Evolutionary conservation across 2,888 invertebrate species (phyloP), one percentile per base, ranked within the genome.

Genomic region (Hypolimnas misippus): DNA sequence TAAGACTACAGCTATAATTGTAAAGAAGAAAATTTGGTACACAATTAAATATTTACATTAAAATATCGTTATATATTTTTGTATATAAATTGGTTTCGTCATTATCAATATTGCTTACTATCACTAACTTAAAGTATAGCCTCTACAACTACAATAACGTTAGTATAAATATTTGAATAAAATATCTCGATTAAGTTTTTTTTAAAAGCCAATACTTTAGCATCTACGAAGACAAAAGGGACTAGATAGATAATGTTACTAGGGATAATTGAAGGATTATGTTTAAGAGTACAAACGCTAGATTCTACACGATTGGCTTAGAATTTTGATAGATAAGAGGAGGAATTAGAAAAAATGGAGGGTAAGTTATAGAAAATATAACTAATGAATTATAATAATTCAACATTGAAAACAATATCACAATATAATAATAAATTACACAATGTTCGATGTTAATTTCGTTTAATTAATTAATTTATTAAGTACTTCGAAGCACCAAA

Each of bases 11-110:
- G 59, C 88, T 90, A 90, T 87, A 82, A 85, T 89, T 91, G 90
- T 91, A 91, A 88, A 91, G 90, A 91, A 91, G 90, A 84, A 86
- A 85, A 84, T 87, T 90, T 90, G 87, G 87, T 91, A 91, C 89
- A 91, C 82, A 81, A 83, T 85, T 82, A 84, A 82, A 82, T 88
- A 87, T 87, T 86, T 89, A 90, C 88, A 90, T 76, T 79, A 79
- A 82, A 78, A 81, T 79, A 79, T 84, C 82, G 81, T 79, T 86
- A 83, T 85, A 89, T 86, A 82, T 81, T 84, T 84, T 86, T 88
- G 88, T 90, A 87, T 89, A 89, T 89, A 89, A 86, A 86, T 86
- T 86, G 84, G 82, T 84, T 87, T 86, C 75, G 72, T 82, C 81
- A 81, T 73, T 78, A 72, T 75, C 78, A 80, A 73, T 79, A 71